Conservation (phyloP, 2,797 vertebrate genomes). For the Gymnoscopelus braueri region DNA sequence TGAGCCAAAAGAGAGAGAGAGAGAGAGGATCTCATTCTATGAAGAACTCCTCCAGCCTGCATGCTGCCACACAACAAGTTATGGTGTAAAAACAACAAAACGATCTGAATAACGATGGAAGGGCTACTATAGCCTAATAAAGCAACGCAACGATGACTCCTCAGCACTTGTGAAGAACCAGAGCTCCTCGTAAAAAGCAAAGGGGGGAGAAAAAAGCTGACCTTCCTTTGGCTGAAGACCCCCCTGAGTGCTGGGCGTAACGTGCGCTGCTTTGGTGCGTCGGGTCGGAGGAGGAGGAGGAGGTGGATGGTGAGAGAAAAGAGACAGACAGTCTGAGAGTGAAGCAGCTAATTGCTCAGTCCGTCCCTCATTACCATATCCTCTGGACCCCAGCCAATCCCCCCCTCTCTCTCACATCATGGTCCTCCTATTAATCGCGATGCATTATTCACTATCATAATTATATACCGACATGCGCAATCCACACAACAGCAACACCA, state of each 20-base stretch:
- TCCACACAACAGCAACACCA: conserved; percentile 85
- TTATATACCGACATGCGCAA: conserved; percentile 95
- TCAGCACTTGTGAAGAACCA: too few species aligned
- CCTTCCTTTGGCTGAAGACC: conserved; percentile 78
- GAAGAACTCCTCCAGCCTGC: neutral
- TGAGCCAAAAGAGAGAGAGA: conserved; percentile 36
- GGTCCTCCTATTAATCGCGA: conserved; percentile 90
- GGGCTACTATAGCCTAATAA: conserved; percentile 11
- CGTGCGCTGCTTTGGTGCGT: conserved; percentile 74
- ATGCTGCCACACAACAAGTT: conserved; percentile 26
- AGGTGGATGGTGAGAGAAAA: conserved; percentile 75
- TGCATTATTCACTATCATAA: conserved; percentile 99
- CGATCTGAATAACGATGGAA: conserved; percentile 52
- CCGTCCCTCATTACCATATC: conserved; percentile 96
- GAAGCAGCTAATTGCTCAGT: conserved; percentile 93
- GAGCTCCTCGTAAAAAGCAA: conserved; percentile 47
- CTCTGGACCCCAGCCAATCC: conserved; percentile 94
- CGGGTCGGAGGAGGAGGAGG: conserved; percentile 63
- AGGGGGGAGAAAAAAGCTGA: conserved; percentile 67
- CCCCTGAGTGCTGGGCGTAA: conserved; percentile 80
- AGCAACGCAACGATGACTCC: conserved; percentile 41
- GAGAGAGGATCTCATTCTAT: conserved; percentile 25
- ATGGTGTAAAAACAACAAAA: conserved; percentile 30
- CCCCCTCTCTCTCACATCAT: conserved; percentile 88
- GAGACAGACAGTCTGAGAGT: conserved; percentile 86